Conservation (phyloP, 2,113 vertebrate species). For the Tichodroma muraria region DNA sequence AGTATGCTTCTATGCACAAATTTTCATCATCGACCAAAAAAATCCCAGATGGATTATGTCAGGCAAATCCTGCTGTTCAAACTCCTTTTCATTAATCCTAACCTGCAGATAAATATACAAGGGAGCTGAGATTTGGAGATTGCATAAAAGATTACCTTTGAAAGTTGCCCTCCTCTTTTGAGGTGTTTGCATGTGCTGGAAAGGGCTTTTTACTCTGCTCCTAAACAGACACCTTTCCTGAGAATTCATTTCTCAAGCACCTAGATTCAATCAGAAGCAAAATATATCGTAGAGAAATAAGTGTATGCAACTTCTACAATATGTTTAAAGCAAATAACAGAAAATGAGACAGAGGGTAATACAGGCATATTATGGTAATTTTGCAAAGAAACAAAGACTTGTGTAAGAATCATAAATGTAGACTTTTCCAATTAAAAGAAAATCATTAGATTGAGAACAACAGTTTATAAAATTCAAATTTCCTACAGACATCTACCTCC, state of each 20-base stretch:
- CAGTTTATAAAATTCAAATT: background rate
- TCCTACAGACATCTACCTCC: background rate
- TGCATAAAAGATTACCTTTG: background rate
- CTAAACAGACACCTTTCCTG: background rate
- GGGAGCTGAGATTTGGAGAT: background rate
- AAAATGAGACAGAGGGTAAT: background rate
- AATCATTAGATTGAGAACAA: background rate
- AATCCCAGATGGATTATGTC: background rate
- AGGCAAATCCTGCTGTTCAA: background rate
- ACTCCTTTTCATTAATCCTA: background rate
- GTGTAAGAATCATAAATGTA: background rate
- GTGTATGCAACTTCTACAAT: background rate
- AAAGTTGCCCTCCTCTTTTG: background rate
- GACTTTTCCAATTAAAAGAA: background rate
- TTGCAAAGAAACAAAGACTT: background rate
- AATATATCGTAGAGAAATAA: background rate
- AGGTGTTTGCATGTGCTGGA: background rate
- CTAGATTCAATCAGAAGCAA: background rate
- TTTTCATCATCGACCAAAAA: background rate
- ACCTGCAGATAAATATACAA: background rate
- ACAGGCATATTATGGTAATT: background rate
- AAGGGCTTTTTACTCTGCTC: background rate
- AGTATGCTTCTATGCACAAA: background rate
- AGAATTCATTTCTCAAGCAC: background rate
- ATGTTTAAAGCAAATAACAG: background rate